Percentiles rank a stretch among this genome's conserved stretches.
phyloP scores from a whole-genome alignment of 2,797 vertebrate species.

The Chelmon rostratus region DNA sequence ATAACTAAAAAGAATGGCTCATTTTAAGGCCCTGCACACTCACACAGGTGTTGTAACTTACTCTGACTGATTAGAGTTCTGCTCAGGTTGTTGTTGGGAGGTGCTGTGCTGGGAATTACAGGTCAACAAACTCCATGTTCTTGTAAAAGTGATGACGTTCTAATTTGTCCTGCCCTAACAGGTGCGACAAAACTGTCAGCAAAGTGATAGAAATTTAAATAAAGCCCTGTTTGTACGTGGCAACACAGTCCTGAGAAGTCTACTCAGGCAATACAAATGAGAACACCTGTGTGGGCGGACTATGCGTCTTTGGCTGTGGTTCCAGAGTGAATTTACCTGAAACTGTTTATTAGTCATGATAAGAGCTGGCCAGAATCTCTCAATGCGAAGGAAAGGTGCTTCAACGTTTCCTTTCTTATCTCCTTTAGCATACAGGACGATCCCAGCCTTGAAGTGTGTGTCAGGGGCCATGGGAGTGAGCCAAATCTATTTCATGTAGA shows the following conservation, averaged over 20 bases:
- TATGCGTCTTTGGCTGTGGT: neutral
- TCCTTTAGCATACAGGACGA: no score
- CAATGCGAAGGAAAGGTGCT: no score
- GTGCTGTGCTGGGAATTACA: neutral
- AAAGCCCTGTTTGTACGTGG: neutral
- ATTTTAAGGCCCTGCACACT: neutral
- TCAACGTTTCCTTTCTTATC: no score
- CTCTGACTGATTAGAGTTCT: neutral
- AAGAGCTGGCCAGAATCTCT: no score
- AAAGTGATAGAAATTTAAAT: neutral
- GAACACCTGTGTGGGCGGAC: neutral
- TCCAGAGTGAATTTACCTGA: no score
- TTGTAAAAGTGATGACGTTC: neutral
- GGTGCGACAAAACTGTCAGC: neutral
- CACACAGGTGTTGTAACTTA: neutral
- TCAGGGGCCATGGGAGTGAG: neutral
- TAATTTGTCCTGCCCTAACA: neutral
- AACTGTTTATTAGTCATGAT: no score
- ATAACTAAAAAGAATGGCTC: neutral
- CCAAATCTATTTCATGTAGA: neutral
- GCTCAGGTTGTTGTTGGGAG: neutral
- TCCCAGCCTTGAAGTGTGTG: neutral
- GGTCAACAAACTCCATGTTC: slow-evolving; percentile 3
- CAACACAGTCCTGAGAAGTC: neutral
- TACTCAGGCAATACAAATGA: neutral